phyloP scores from a whole-genome alignment of 2,113 vertebrate genomes.

The Nanorana parkeri region DNA sequence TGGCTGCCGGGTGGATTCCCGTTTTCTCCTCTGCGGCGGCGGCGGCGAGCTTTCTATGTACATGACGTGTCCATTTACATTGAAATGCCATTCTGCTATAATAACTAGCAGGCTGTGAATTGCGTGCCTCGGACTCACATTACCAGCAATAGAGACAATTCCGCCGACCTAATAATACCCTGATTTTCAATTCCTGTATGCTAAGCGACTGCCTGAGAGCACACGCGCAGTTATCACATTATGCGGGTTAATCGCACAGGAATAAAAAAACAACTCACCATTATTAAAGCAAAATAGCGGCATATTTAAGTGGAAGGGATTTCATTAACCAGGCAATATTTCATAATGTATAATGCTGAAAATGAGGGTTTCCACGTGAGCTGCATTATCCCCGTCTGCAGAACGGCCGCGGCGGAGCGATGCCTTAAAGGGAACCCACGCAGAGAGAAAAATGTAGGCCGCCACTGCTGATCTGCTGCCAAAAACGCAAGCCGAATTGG shows the following conservation, averaged over 20 bases:
- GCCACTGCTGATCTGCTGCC: no score
- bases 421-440: no score
- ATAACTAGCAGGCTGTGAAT: constrained; percentile 1
- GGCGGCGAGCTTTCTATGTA: no score
- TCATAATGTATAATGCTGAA: neutral
- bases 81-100: neutral
- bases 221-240: constrained; percentile 1
- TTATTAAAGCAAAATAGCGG: neutral
- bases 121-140: neutral
- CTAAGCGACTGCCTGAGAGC: constrained; percentile 6
- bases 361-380: no score
- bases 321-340: neutral
- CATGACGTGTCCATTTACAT: neutral
- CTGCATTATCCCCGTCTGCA: neutral
- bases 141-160: neutral
- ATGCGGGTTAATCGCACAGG: neutral
- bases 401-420: neutral
- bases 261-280: neutral
- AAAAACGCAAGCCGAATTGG: no score
- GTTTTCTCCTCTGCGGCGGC: no score
- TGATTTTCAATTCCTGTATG: neutral
- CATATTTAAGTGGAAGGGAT: neutral
- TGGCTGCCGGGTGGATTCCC: no score
- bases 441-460: no score
- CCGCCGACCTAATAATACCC: neutral